These are phyloP conservation scores for Gallinago paraguaiae DNA, from an alignment of 2,113 vertebrate genomes.

Conservation along the genomic window DNA sequence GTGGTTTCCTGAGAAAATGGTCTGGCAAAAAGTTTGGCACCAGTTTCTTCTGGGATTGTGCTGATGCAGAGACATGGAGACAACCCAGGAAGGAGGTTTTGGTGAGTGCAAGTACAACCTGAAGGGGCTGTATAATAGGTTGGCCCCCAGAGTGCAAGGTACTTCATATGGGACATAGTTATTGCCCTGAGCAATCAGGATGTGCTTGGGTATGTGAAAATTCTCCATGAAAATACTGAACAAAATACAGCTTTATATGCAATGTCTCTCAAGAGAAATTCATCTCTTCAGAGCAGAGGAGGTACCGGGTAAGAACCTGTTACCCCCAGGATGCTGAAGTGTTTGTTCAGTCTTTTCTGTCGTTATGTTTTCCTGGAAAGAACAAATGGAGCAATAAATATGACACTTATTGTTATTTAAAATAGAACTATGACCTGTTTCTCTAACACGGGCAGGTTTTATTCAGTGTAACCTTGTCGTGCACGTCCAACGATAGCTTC, in stretches of 20 bases:
- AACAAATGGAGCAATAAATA: not conserved
- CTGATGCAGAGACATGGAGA: not conserved
- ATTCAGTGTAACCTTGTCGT: not conserved
- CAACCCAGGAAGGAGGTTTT: not conserved
- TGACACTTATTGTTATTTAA: not conserved
- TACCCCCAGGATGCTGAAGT: not conserved
- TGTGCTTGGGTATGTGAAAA: not conserved
- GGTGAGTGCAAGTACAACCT: not conserved
- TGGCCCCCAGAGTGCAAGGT: accelerated
- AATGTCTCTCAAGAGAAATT: not conserved
- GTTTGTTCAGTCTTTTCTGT: not conserved
- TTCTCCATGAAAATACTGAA: too few relatives aligned
- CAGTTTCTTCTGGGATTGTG: not conserved
- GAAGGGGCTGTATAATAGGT: not conserved
- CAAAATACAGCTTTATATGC: not conserved
- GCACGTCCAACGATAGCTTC: not conserved
- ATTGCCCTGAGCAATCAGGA: accelerated
- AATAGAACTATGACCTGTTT: not conserved
- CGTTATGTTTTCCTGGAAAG: not conserved
- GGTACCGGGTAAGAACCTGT: not conserved
- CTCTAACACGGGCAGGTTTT: not conserved
- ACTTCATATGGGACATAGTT: not conserved
- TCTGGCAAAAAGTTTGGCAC: not conserved
- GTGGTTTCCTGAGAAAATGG: not conserved
- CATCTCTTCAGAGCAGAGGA: not conserved